A percentile compares a stretch with the other conserved stretches of the same genome.
phyloP scores from a whole-genome alignment of 2,113 vertebrate species.

The Symphodus melops region DNA sequence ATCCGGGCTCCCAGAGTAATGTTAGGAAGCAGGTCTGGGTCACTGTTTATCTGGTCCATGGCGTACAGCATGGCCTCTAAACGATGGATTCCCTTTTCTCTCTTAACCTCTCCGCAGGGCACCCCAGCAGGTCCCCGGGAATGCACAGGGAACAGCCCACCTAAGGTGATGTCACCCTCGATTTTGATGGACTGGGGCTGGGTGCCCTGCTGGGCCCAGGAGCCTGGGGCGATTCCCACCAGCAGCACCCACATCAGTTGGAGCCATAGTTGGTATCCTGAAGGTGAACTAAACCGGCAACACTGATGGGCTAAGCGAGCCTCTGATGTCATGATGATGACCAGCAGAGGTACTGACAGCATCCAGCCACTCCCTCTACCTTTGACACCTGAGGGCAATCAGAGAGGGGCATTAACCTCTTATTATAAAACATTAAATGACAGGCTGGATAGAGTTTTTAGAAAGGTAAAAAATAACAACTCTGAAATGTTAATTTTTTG shows the following conservation, averaged over 20 bases:
- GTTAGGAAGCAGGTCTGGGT: slow-evolving; percentile 90
- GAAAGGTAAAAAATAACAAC: too few relatives aligned
- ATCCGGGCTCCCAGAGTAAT: slow-evolving; percentile 91
- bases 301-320: slow-evolving; percentile 36
- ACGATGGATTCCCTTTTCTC: slow-evolving; percentile 92
- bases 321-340: slow-evolving; percentile 75
- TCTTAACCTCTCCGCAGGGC: slow-evolving; percentile 89
- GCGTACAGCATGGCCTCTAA: slow-evolving; percentile 95
- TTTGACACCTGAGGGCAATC: slow-evolving; percentile 53
- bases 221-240: slow-evolving; percentile 42
- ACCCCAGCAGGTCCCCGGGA: slow-evolving; percentile 87
- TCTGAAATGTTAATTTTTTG: too few relatives aligned
- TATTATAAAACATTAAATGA: background rate
- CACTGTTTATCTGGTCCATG: slow-evolving; percentile 91
- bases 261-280: slow-evolving; percentile 38
- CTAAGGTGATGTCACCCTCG: slow-evolving; percentile 90
- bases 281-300: slow-evolving; percentile 25
- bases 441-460: too few relatives aligned
- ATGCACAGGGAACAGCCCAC: slow-evolving; percentile 91
- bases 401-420: background rate
- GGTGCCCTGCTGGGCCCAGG: slow-evolving; percentile 67
- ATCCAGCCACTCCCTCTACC: slow-evolving; percentile 76
- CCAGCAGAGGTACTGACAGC: slow-evolving; percentile 68
- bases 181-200: slow-evolving; percentile 89
- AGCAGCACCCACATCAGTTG: slow-evolving; percentile 68